Base-by-base conservation (phyloP, 2,888 invertebrate species). In the Seira musarum region DNA sequence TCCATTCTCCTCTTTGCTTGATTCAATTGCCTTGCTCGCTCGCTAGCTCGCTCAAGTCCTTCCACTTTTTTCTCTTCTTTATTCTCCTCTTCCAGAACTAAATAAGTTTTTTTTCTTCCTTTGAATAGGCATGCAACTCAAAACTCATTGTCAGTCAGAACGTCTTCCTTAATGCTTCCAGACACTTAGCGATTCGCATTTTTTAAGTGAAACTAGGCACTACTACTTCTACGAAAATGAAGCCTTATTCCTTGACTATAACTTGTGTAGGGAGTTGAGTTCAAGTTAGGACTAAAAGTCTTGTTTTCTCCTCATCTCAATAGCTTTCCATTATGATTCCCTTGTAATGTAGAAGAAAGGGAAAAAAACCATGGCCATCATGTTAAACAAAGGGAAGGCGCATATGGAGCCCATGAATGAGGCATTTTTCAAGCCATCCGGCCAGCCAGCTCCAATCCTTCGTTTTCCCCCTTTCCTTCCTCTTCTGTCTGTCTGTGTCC, bases 91-190 rank as follows among this genome's bases (percentile, higher is more conserved):
- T n/a, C 17, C 63, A 63, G 22, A 57, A 3, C 2, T 25, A 24
- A 15, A 63, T 13, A n/a, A n/a, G n/a, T n/a, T n/a, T n/a, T n/a
- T n/a, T n/a, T n/a, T 24, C 15, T 63, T 25, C 2, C 30, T 57
- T 71, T 71, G 15, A 71, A 66, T 49, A 49, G 49, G 49, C 49
- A 49, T 49, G 49, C 49, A 49, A n/a, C 49, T 49, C 49, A n/a
- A 17, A 60, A 22, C 60, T 60, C 60, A 60, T 60, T 60, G 60
- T 60, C 15, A 60, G 60, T 60, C 60, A 60, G 60, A 10, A 21
- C 60, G 22, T 60, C 60, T 21, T 21, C 22, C 60, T 60, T 21
- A 19, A 60, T 5, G 21, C 60, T 60, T 60, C 60, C 22, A 60
- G 60, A 60, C 60, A 60, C 60, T 60, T 21, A 21, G 15, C 21